Evolutionary conservation across 2,888 invertebrate species (phyloP).

Genomic region (Machimus atricapillus): DNA sequence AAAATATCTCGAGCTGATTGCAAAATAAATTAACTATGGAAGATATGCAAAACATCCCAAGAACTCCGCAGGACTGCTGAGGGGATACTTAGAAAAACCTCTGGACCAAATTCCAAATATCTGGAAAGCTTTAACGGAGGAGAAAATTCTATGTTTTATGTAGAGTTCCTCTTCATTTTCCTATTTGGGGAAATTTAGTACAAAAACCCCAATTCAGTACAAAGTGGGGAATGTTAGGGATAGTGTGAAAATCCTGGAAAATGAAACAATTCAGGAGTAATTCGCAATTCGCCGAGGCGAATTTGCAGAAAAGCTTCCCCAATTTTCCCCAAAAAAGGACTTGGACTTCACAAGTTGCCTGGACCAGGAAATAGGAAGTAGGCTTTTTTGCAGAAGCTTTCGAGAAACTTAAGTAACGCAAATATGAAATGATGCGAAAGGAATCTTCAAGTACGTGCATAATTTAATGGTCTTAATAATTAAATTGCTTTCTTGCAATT

Average conservation of each 20-base stretch:
- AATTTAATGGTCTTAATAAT: background rate
- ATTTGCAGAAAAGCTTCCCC: background rate
- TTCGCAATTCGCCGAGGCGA: background rate
- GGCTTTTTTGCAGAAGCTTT: background rate
- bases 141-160: background rate
- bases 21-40: background rate
- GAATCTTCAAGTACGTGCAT: background rate
- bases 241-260: background rate
- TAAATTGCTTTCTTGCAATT: background rate
- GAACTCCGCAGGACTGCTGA: background rate
- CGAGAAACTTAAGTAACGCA: background rate
- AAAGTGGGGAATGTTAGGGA: background rate
- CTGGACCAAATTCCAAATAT: background rate
- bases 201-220: background rate
- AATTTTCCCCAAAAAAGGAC: background rate
- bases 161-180: background rate
- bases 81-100: background rate
- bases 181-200: background rate
- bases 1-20: background rate
- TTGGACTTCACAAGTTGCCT: background rate
- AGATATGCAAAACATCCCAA: background rate
- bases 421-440: background rate
- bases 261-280: background rate
- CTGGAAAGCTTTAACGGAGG: background rate
- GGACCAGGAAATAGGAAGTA: background rate